Conservation (phyloP, 2,888 invertebrate genomes). For the Drosophila kanekoi region DNA sequence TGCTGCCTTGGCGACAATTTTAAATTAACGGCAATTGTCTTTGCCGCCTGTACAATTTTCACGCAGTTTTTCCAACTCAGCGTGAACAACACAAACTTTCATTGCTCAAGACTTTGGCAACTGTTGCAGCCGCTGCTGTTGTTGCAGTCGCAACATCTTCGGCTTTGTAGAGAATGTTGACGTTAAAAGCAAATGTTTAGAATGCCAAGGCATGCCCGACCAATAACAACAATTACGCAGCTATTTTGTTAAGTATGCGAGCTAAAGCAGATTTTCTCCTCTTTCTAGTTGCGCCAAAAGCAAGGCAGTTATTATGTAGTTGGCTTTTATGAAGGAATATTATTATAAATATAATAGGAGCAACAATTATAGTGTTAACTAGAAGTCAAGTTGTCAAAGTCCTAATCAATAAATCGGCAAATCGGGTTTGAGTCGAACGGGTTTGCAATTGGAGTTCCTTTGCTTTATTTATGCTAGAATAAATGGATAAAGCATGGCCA, state of each 20-base stretch:
- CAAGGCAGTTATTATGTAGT: conserved; percentile 2
- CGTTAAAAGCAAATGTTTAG: conserved; percentile 38
- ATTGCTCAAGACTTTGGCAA: conserved; percentile 50
- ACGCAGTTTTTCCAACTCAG: conserved; percentile 73
- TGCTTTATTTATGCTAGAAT: no score
- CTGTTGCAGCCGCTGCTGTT: conserved; percentile 13
- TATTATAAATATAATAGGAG: no score
- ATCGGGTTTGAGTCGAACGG: no score
- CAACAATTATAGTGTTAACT: no score
- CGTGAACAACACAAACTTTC: conserved; percentile 66
- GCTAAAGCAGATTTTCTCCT: conserved; percentile 24
- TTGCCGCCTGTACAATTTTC: conserved; percentile 74
- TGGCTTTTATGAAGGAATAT: no score
- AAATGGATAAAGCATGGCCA: no score
- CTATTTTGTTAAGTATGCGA: conserved; percentile 29
- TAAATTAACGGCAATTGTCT: conserved; percentile 80
- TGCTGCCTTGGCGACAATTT: conserved; percentile 75
- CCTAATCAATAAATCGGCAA: no score
- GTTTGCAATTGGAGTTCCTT: no score
- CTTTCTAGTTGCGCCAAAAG: conserved; percentile 3
- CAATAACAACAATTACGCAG: conserved; percentile 52
- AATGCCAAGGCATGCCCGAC: conserved; percentile 46
- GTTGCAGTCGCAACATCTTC: conserved; percentile 15
- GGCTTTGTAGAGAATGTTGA: conserved; percentile 7
- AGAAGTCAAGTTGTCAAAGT: no score